phyloP scores from a whole-genome alignment of 2,888 invertebrate genomes.

The Zele albiditarsus region DNA sequence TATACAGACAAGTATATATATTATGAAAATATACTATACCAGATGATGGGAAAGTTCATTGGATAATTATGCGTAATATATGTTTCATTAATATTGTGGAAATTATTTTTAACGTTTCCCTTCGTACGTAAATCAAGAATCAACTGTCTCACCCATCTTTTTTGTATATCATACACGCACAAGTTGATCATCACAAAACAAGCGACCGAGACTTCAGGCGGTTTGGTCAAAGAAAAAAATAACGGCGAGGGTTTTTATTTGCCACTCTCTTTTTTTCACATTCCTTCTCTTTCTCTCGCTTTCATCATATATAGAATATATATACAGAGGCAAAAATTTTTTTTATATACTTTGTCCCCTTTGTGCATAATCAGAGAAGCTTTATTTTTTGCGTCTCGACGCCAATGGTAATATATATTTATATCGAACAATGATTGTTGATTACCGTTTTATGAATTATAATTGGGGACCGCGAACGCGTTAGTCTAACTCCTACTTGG shows the following conservation, averaged over 20 bases:
- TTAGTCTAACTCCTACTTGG: too few relatives aligned
- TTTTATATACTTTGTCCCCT: too few relatives aligned
- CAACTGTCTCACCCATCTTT: conserved; percentile 47
- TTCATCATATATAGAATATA: too few relatives aligned
- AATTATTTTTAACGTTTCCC: not conserved
- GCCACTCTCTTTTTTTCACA: not conserved
- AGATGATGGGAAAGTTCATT: not conserved
- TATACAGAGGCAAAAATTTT: too few relatives aligned
- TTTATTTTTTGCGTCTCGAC: too few relatives aligned
- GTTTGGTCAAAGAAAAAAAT: conserved; percentile 4
- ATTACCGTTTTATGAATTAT: too few relatives aligned
- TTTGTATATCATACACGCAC: conserved; percentile 48
- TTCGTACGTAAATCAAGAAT: not conserved
- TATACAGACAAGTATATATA: conserved; percentile 39
- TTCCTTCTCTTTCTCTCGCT: not conserved
- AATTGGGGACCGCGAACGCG: too few relatives aligned
- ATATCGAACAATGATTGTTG: too few relatives aligned
- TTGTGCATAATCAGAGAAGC: too few relatives aligned
- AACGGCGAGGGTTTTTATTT: conserved; percentile 24
- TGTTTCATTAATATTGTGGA: not conserved
- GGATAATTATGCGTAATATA: conserved; percentile 5
- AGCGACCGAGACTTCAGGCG: conserved; percentile 29
- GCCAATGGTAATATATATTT: too few relatives aligned
- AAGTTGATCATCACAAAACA: conserved; percentile 51
- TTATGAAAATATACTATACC: conserved; percentile 46